Conservation (phyloP, 2,113 vertebrate species). For the Silurus glanis region DNA sequence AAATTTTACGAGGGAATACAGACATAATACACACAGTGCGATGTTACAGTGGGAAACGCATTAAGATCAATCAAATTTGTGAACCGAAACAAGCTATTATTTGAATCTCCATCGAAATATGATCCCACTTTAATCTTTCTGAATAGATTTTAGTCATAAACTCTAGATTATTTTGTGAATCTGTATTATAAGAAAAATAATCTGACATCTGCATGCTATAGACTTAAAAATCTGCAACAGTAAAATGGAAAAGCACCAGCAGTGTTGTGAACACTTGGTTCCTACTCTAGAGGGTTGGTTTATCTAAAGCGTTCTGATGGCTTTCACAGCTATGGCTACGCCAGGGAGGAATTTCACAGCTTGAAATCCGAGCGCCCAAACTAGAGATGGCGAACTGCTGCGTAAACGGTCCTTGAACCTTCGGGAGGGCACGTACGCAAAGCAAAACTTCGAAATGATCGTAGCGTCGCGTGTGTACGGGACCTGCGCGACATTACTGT, state of each 20-base stretch:
- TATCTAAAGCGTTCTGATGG: conserved; percentile 68
- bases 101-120: background rate
- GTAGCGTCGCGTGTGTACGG: background rate
- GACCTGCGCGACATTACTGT: background rate
- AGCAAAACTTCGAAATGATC: background rate
- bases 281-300: conserved; percentile 67
- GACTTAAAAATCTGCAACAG: conserved; percentile 52
- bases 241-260: conserved; percentile 60
- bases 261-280: conserved; percentile 47
- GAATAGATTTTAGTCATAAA: background rate
- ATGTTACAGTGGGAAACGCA: background rate
- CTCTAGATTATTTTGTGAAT: background rate
- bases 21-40: background rate
- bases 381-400: conserved; percentile 34
- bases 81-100: too few species aligned
- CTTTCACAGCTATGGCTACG: conserved; percentile 76
- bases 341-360: conserved; percentile 69
- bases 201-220: background rate
- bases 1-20: background rate
- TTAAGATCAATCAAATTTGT: background rate
- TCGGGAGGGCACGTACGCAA: conserved; percentile 29
- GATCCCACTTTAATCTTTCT: background rate
- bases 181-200: background rate
- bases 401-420: conserved; percentile 44
- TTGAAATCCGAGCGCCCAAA: conserved; percentile 72